Base-by-base conservation (phyloP, 2,113 vertebrate genomes). In the Podilymbus podiceps region DNA sequence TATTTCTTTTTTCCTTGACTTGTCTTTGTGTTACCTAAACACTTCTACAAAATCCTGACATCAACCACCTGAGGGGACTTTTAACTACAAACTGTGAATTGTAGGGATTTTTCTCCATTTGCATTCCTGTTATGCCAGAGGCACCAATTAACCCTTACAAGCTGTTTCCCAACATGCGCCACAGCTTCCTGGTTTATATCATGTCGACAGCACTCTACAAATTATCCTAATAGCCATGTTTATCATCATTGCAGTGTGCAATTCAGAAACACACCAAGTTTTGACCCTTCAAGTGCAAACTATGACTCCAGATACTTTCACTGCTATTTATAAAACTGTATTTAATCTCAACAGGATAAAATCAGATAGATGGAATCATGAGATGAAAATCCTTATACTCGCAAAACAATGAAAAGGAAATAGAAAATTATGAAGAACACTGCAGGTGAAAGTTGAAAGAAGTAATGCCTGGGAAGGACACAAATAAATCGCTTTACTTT, bases 131-230 rank as follows among this genome's bases (percentile, higher is more conserved):
- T 58, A 64, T 52, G 78, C 88, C 75, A 76, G 75, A 83, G 77
- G 87, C 58, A 76, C 15, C 35, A 78, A 89, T 89, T 96, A 90
- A 91, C 89, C 89, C 95, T 89, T 76, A 78, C 31, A 84, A 75
- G 40, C 60, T 87, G 69, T 59, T 94, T 64, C 74, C 75, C 47
- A 90, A 62, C 55, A 55, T 0, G 6, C 27, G 42, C 19, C 56
- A 56, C 2, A 6, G 38, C 53, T 69, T 78, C 25, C 52, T 68
- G 63, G 4, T 60, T 60, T 58, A 20, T 16, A 49, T 42, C 44
- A 56, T 14, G 19, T 23, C 84, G 84, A 53, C 87, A 87, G 56
- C 73, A 60, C 40, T 63, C 56, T 21, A 55, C 47, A 89, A 68
- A 91, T 82, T 50, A 72, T 17, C 58, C 19, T 52, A 78, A 83